Conservation (phyloP, 2,888 invertebrate genomes). For the Microctonus hyperodae region DNA sequence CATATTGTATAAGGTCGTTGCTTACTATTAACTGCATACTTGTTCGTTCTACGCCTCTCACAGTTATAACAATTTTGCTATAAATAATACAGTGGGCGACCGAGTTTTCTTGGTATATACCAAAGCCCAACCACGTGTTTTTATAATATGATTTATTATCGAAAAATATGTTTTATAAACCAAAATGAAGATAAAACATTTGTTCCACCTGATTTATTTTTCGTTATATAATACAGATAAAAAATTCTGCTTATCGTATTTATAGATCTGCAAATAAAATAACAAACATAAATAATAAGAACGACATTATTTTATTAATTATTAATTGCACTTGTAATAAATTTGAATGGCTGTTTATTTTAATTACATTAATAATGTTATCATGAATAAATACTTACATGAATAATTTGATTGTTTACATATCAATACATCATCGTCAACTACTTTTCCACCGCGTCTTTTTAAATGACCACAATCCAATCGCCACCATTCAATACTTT, state of each 20-base stretch:
- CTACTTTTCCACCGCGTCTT: constrained; percentile 16
- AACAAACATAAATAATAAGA: background rate
- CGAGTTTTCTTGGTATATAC: background rate
- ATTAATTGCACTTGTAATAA: too few species aligned
- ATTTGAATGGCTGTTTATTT: too few species aligned
- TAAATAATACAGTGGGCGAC: constrained; percentile 13
- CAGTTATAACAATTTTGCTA: background rate
- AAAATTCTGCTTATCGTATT: background rate
- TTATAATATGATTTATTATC: constrained; percentile 1
- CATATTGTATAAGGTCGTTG: background rate
- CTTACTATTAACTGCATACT: background rate
- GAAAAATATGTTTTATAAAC: background rate
- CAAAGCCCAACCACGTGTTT: constrained; percentile 7
- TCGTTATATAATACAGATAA: background rate
- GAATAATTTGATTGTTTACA: background rate
- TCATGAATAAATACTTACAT: constrained; percentile 6
- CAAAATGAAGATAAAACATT: background rate
- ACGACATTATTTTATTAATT: too few species aligned
- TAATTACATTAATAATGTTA: background rate
- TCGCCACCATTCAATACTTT: constrained; percentile 19
- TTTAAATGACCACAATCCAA: background rate
- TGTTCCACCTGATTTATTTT: background rate
- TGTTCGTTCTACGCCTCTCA: background rate
- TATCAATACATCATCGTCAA: constrained; percentile 7
- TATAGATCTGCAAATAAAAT: background rate